Evolutionary conservation across 1,140 invertebrate genomes (phyloP), one percentile per base, ranked within the genome.

Genomic region (Drosophila azteca): DNA sequence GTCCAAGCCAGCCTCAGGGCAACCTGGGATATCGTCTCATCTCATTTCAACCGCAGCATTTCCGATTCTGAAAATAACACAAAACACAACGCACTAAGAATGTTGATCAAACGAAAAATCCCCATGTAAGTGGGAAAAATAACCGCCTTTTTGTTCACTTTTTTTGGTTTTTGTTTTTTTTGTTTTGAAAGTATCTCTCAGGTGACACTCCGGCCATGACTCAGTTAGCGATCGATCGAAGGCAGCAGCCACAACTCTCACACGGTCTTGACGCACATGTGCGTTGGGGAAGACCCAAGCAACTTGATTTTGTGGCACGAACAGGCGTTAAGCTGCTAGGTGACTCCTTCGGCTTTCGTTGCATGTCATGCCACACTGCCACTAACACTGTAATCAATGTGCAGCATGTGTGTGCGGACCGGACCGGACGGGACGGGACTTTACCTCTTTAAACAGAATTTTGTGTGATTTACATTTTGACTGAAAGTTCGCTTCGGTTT

Each of bases 111-210:
- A 31, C n/a, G 24, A 79, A 85, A 85, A 85, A 87, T 65, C 83
- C 82, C 82, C 78, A 69, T 82, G 82, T 87, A 85, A 85, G 44
- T 72, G 82, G 83, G 82, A 88, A 85, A 85, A 78, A 58, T 58
- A 69, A 58, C 1, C 54, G 59, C 60, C 13, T 75, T 78, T 61
- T 70, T 39, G 24, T 60, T 61, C n/a, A 6, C 24, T 26, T 29
- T 50, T 50, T 43, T n/a, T n/a, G n/a, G n/a, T 75, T 78, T 61
- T 70, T 39, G 24, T 53, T 61, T 50, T 43, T 57, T 26, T 35
- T 58, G n/a, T 79, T 80, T 75, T 71, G 81, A 85, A 85, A 85
- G 82, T 85, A 77, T 54, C 71, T 57, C 59, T 48, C 35, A 4
- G 22, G 61, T 29, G 55, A 48, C 15, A 46, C 11, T 22, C 31